Base-by-base conservation (phyloP, 2,113 vertebrate species). In the Phoxinus phoxinus region DNA sequence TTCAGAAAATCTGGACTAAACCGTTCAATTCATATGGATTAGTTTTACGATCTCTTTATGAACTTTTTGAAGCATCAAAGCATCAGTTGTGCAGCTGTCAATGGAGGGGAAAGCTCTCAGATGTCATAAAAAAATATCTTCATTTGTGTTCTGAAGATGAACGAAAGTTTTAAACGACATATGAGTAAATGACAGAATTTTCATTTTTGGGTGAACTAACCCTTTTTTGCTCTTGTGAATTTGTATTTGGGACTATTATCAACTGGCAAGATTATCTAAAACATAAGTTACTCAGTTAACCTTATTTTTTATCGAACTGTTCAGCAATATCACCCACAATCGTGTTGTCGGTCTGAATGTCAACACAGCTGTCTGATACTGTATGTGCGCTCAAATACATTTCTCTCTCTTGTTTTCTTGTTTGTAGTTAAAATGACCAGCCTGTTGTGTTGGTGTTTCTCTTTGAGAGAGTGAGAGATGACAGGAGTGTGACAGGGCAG, bases 401-500 rank as follows among this genome's bases (percentile, higher is more conserved):
- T 2, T 23, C 7, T 56, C 13, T 19, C n/a, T 44, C 41, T 32
- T 81, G 12, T 32, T 27, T 48, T 44, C 41, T 67, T 73, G 23
- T 53, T 41, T 46, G 30, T 58, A 51, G 53, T 73, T 46, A 65
- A 25, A 76, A 53, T 46, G 61, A 32, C 32, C 37, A 65, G 30
- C 12, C 21, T 32, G 12, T 30, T 27, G 56, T 61, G 83, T 48
- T 17, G n/a, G 75, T 78, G 81, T 32, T 51, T 81, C 11, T 81
- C 35, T 53, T 63, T 32, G 59, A 11, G 63, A 25, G 23, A 84
- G 21, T 65, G 7, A 87, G 53, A 41, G 44, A 58, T 86, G 25
- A 63, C 25, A 48, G 77, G 58, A 81, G 58, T 81, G 61, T 76
- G 77, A 59, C 69, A 84, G 23, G 1, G 1, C 81, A 86, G 69